Base-by-base conservation (phyloP, 37 sponge, comb jelly and placozoan genomes). In the Lycopodina hypogea region DNA sequence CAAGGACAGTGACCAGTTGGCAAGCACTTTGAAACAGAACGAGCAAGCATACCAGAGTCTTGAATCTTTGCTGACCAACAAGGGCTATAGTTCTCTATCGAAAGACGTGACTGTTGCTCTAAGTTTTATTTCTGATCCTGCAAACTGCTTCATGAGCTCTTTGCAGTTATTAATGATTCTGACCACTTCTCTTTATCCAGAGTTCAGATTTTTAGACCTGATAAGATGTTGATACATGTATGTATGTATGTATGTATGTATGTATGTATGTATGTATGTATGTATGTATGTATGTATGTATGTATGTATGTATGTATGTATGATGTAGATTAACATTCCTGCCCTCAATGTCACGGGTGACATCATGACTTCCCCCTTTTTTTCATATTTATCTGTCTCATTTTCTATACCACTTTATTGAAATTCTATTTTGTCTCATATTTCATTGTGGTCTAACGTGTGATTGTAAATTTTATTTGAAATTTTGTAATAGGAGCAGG, bases 121-220 rank as follows among this genome's bases (percentile, higher is more conserved):
- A 12, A 40, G 24, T 12, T 83, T 91, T 59, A 66, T 91, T 33
- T 79, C 74, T 21, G 78, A 86, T 37, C 32, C 69, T 8, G 57
- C 41, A 11, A 45, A 86, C 57, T 69, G 52, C 35, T 41, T 86
- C 19, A 29, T 91, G 75, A 76, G 86, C 35, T 58, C 39, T 67
- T 38, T 28, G 3, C 53, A 82, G 22, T 50, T 86, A 15, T 83
- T 91, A 21, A 67, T 82, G 52, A 40, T 78, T 51, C 71, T 91
- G 32, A 73, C 63, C 29, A 67, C 76, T 23, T 37, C 57, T 48
- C 72, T 91, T 14, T 91, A 83, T 64, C 75, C 87, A 39, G 76
- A 79, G 15, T 62, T 63, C 26, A 78, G 92, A 60, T 91, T 32
- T 40, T 56, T 91, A 39, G 92, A 91, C 62, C 24, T 86, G 17